phyloP scores from a whole-genome alignment of 2,888 invertebrate species.

The Dynastes maya region DNA sequence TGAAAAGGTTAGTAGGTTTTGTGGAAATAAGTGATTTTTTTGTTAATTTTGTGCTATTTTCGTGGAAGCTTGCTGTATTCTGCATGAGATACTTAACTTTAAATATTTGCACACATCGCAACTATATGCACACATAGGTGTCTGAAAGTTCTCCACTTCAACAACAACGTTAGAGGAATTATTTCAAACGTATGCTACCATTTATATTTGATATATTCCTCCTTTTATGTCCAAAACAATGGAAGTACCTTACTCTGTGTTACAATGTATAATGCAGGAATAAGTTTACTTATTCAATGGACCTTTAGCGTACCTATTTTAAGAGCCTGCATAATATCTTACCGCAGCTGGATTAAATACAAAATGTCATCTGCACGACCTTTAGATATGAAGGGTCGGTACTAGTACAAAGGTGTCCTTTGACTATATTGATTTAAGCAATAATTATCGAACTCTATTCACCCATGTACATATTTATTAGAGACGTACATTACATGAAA shows the following conservation, averaged over 20 bases:
- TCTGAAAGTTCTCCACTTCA: too few species aligned
- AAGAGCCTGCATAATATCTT: slow-evolving; percentile 9
- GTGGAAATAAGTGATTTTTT: too few species aligned
- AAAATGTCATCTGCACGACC: slow-evolving; percentile 34
- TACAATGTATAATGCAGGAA: background rate
- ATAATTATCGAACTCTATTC: slow-evolving; percentile 22
- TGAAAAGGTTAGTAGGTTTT: too few species aligned
- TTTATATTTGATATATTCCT: too few species aligned
- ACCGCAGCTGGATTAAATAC: slow-evolving; percentile 14
- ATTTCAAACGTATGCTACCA: background rate
- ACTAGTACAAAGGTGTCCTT: slow-evolving; percentile 26
- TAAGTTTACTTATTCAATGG: slow-evolving; percentile 5
- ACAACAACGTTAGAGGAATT: background rate
- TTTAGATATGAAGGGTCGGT: slow-evolving; percentile 4
- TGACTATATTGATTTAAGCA: slow-evolving; percentile 1
- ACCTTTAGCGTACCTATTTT: slow-evolving; percentile 11
- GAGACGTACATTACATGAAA: too few species aligned
- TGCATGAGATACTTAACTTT: too few species aligned
- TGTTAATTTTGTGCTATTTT: too few species aligned
- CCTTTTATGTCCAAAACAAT: too few species aligned
- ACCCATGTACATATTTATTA: background rate
- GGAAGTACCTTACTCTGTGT: too few species aligned
- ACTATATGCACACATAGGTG: too few species aligned
- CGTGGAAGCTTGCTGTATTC: too few species aligned
- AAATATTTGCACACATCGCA: too few species aligned